Evolutionary conservation across 2,888 invertebrate genomes (phyloP), one percentile per base, ranked within the genome.

Genomic region (Apeira syringaria): DNA sequence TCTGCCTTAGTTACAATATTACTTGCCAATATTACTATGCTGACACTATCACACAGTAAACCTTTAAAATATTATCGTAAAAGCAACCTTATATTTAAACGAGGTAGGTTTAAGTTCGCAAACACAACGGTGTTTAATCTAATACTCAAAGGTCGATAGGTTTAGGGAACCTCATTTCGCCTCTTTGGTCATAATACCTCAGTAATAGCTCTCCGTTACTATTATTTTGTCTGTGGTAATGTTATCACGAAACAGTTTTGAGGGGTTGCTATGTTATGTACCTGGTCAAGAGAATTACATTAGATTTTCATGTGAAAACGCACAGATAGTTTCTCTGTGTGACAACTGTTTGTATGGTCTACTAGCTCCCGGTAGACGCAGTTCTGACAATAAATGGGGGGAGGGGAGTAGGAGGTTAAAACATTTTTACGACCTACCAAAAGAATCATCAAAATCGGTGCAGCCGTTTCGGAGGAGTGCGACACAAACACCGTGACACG

Each of bases 1-100:
- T 32, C 32, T 8, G 24, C 17, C 34, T 25, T 15, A 25, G 24
- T 34, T 34, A 34, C 34, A 25, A 26, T 34, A 34, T 34, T 26
- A 34, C 34, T 17, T 4, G 17, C 26, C 34, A 34, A 34, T 34
- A 34, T 26, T 11, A 32, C 32, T 15, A 24, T 26, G 34, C 26
- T 34, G 34, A 34, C 34, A 26, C 15, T n/a, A 15, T 15, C 7
- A 33, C 12, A 24, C 11, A 31, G 9, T 26, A 15, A 10, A 24
- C 26, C 9, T 17, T 2, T 9, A 33, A 25, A 17, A 33, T 15
- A 15, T n/a, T 10, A 5, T 13, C 10, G 6, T 1, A 26, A 27
- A 10, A 17, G n/a, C 25, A 2, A 25, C 34, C 18, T 15, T 17
- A 25, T 8, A 3, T 9, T 9, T 1, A 5, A 1, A 5, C 24